Evolutionary conservation across 2,888 invertebrate genomes (phyloP).

Genomic region (Therioaphis trifolii): DNA sequence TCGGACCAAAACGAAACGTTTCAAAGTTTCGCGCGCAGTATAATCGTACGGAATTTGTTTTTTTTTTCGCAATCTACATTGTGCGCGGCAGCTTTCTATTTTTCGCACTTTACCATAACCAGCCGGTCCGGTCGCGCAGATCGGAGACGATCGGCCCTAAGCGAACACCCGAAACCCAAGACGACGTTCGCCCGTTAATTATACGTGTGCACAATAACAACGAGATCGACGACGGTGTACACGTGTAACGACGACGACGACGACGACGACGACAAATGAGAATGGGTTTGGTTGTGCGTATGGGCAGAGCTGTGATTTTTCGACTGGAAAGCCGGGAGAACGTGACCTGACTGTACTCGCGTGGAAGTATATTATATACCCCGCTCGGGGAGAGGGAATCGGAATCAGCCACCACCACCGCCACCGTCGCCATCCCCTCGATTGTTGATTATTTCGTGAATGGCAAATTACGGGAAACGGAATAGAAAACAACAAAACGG

Average conservation of each 20-base stretch:
- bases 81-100: constrained; percentile 26
- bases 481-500: constrained; percentile 38
- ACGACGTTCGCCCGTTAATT: constrained; percentile 12
- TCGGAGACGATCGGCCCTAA: not conserved
- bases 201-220: constrained; percentile 1
- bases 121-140: not conserved
- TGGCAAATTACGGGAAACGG: constrained; percentile 43
- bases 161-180: constrained; percentile 1
- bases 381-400: not conserved
- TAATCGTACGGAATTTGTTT: not conserved
- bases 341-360: constrained; percentile 48
- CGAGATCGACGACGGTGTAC: constrained; percentile 1
- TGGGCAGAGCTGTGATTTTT: constrained; percentile 39
- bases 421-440: not conserved
- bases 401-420: not conserved
- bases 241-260: too few relatives aligned
- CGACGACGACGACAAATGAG: not conserved
- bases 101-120: constrained; percentile 4
- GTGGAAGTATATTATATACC: not conserved
- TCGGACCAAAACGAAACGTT: not conserved
- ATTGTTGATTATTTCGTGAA: constrained; percentile 45
- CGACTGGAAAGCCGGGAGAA: constrained; percentile 53
- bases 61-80: not conserved
- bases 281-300: not conserved
- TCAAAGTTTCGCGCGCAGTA: constrained; percentile 21